Evolutionary conservation across 2,113 vertebrate genomes (phyloP).

Genomic region (Myxocyprinus asiaticus): DNA sequence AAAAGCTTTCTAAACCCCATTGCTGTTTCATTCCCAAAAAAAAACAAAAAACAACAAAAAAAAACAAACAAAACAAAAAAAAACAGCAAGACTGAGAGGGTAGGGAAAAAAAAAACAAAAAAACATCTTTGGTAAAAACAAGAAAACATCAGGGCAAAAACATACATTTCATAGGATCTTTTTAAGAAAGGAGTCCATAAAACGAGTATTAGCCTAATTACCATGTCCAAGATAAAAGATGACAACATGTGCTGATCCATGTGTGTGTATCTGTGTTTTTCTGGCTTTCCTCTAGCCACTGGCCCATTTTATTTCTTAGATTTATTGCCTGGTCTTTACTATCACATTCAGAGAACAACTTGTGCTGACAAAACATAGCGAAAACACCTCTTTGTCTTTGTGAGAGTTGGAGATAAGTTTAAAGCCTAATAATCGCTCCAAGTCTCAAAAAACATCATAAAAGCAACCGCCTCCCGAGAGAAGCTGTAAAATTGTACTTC

Average conservation of each 20-base stretch:
- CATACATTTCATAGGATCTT: slow-evolving; percentile 20
- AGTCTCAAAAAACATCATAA: slow-evolving; percentile 22
- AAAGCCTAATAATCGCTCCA: slow-evolving; percentile 33
- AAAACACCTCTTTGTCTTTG: neutral
- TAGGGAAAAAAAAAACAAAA: no score
- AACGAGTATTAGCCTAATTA: neutral
- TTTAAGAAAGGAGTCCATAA: neutral
- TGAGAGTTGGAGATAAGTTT: slow-evolving; percentile 36
- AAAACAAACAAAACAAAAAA: no score
- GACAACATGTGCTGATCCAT: slow-evolving; percentile 11
- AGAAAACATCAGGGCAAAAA: neutral
- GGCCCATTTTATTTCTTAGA: slow-evolving; percentile 20
- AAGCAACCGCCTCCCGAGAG: neutral
- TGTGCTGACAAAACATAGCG: slow-evolving; percentile 20
- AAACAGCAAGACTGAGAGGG: no score
- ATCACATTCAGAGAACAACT: neutral
- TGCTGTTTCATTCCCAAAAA: no score
- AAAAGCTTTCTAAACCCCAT: no score
- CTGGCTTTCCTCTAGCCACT: slow-evolving; percentile 43
- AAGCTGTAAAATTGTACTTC: slow-evolving; percentile 36
- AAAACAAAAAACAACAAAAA: no score
- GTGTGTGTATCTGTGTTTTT: slow-evolving; percentile 32
- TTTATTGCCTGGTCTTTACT: slow-evolving; percentile 11
- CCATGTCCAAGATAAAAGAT: neutral
- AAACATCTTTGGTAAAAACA: no score